Evolutionary conservation across 2,888 invertebrate species (phyloP), one percentile per base, ranked within the genome.

Genomic region (Drosophila borealis): DNA sequence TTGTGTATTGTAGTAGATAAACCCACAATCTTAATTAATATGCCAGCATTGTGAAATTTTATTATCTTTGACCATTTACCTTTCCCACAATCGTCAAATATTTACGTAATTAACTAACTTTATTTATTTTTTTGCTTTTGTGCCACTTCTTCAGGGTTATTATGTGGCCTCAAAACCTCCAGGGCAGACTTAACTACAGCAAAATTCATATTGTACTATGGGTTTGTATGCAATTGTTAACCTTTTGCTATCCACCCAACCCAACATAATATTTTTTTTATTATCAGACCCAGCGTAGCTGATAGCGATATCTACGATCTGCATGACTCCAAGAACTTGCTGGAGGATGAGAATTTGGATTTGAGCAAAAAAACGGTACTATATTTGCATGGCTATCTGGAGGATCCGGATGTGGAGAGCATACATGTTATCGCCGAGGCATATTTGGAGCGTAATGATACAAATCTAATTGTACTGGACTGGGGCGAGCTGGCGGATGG

Each of bases 361-460:
- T 71, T 84, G 51, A 92, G 89, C 39, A 93, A 92, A 57, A 93
- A 93, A 13, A 94, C 94, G 0, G 93, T 94, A 2, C 79, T 94
- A 1, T 94, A 94, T 89, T 90, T 94, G 34, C 94, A 94, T 84
- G 94, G 94, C 1, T 94, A 94, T 81, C 92, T 94, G 70, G 94
- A 94, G 82, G 92, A 93, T 39, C 93, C 94, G 0, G 92, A 93
- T 62, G 93, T 94, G 53, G 94, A 94, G 85, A 94, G 94, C 84
- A 92, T 94, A 74, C 93, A 93, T 92, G 91, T 92, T 2, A 90
- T 92, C 19, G 91, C 91, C 3, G 89, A 92, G 62, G 91, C 92
- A 3, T 92, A 92, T 72, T 67, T 91, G 34, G 79, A 90, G 50
- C 87, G 92, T 2, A 75, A 65, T 2, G 91, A 92, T 68, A 83